Base-by-base conservation (phyloP, 2,113 vertebrate species). In the Grammomys dolichurus region DNA sequence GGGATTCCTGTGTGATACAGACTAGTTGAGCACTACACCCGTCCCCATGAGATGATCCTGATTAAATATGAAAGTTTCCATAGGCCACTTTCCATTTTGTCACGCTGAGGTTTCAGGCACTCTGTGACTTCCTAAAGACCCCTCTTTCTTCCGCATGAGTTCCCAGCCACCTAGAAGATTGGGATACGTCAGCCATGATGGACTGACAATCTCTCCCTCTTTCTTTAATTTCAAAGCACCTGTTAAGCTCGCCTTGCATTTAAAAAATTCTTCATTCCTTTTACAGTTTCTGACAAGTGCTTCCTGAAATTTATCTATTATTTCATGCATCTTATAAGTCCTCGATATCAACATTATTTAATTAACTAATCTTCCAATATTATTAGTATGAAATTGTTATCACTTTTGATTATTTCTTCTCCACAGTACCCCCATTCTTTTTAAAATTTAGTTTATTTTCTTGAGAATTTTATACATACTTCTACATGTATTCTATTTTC, bases 171-270 rank as follows among this genome's bases (percentile, higher is more conserved):
- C 43, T 54, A 63, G 48, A 75, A 36, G 16, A 48, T 19, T 76
- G 19, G 48, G n/a, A 77, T 87, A 63, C 36, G 36, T 86, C 40
- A 69, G 26, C 72, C 60, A 51, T 48, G 63, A 28, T 56, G 36
- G 26, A 82, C 7, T 36, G 31, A 5, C 40, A 58, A 48, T 10
- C 31, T 46, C 19, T 8, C 8, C 6, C 12, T 5, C 65, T 77
- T 94, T 3, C 17, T 93, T 76, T 14, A 75, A 72, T 70, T 88
- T 75, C 24, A 88, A 94, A 69, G 36, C 56, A 94, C 87, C 12
- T 82, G 26, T 24, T 81, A 76, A 77, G 54, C 22, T 92, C 76
- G 9, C 13, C 5, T 82, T 80, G 28, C 0, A 82, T 51, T 81
- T 89, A 40, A 56, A 51, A 5, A 31, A 40, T 33, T 33, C 51